Evolutionary conservation across 2,888 invertebrate species (phyloP), one percentile per base, ranked within the genome.

Genomic region (Synergus laeviventris): DNA sequence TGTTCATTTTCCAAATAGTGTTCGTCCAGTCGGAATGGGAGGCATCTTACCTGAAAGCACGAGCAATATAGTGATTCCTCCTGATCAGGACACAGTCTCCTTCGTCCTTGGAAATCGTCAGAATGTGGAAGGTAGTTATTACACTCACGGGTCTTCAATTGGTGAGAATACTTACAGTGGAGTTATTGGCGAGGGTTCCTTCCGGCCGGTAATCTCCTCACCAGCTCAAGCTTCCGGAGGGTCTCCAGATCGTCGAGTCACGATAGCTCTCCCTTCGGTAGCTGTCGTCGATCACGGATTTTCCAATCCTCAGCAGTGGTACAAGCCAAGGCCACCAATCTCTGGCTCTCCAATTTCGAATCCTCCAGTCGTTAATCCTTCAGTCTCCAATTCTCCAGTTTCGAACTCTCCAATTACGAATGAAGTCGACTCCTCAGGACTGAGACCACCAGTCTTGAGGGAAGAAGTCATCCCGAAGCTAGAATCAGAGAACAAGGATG

Each of bases 41-140:
- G 78, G 66, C 31, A 78, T 81, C 14, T 60, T 82, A 24, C 83
- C 83, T 2, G 93, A 94, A 8, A 93, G 93, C 82, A 93, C 93
- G n/a, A 94, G 93, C 81, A 94, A 93, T 78, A 92, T 94, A 39
- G 92, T 93, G 42, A 93, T 94, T 64, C 93, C 94, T 0, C 94
- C 93, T 0, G 93, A 93, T 74, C 94, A 94, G 86, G 93, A 94
- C 77, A 94, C 93, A 0, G 94, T 94, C 0, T 93, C 94, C 0
- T 94, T 94, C 85, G 93, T 94, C 0, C 91, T 94, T 1, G 94
- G 94, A 5, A 93, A 94, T 83, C 93, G 93, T 76, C 94, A 94
- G 84, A 93, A 93, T 77, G 93, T 94, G 0, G 91, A 91, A 42
- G 91, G 91, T 64, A 84, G 85, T 5, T 89, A 89, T 73, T 90